These are phyloP conservation scores for Callaeas wilsoni DNA, from an alignment of 2,113 vertebrate genomes.

Conservation along the genomic window DNA sequence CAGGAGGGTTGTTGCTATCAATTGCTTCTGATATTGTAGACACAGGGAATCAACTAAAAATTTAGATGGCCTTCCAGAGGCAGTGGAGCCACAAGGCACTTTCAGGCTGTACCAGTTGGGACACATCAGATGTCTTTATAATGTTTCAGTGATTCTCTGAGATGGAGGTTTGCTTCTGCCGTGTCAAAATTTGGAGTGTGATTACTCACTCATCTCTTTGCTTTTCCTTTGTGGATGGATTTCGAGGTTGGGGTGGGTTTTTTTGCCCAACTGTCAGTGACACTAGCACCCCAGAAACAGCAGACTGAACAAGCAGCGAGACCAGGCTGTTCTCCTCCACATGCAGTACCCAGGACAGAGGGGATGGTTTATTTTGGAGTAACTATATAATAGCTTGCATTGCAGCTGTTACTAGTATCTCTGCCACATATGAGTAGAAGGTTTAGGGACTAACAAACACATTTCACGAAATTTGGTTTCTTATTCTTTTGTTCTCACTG, in stretches of 20 bases:
- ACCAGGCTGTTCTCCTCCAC: background rate
- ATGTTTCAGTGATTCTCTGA: background rate
- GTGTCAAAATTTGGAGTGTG: background rate
- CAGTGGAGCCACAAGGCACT: background rate
- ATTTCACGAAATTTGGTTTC: background rate
- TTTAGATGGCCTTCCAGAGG: background rate
- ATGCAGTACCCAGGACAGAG: background rate
- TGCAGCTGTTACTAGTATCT: background rate
- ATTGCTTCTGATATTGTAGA: background rate
- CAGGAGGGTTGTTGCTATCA: background rate
- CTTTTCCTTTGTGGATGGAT: background rate
- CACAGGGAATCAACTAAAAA: background rate
- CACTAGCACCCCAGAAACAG: background rate
- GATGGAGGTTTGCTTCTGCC: background rate
- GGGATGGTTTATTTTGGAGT: background rate
- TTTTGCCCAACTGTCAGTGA: background rate
- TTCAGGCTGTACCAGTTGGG: background rate
- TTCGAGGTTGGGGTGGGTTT: background rate
- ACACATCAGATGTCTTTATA: background rate
- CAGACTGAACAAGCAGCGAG: fast-evolving
- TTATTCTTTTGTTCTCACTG: background rate
- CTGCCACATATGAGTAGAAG: background rate
- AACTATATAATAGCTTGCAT: fast-evolving
- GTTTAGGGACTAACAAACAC: background rate
- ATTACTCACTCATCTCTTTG: background rate